Percentiles rank a stretch among this genome's conserved stretches.
These are phyloP conservation scores for Glossophaga mutica DNA, from an alignment of 2,797 vertebrate species.

Conservation along the genomic window DNA sequence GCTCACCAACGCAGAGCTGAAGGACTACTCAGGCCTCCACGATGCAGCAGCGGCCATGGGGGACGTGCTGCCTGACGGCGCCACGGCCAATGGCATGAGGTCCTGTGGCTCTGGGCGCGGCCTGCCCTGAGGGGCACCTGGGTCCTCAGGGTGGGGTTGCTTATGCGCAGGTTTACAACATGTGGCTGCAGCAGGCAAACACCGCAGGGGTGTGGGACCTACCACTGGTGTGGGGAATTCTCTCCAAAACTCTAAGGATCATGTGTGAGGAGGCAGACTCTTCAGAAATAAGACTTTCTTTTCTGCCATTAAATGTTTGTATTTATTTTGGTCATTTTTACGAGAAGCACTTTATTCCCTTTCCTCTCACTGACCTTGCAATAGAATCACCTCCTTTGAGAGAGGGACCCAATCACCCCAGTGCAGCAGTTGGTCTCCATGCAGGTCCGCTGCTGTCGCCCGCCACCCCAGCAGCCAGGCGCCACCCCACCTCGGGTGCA, in stretches of 20 bases:
- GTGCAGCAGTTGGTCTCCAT: slow-evolving; percentile 42
- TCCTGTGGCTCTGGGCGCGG: slow-evolving; percentile 80
- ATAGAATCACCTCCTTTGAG: slow-evolving; percentile 70
- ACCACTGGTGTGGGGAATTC: slow-evolving; percentile 39
- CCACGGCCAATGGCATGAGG: slow-evolving; percentile 86
- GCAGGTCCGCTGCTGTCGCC: slow-evolving; percentile 19
- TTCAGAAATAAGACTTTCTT: slow-evolving; percentile 75
- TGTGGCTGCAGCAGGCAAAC: slow-evolving; percentile 70
- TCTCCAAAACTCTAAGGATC: background rate
- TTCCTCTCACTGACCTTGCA: slow-evolving; percentile 77
- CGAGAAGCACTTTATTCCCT: slow-evolving; percentile 85
- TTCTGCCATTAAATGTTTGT: slow-evolving; percentile 82
- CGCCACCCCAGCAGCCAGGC: slow-evolving; percentile 44
- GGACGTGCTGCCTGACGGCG: slow-evolving; percentile 85
- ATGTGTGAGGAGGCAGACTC: slow-evolving; percentile 66
- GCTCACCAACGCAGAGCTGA: slow-evolving; percentile 89
- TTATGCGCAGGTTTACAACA: slow-evolving; percentile 76
- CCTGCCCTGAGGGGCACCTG: slow-evolving; percentile 29
- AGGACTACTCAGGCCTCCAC: slow-evolving; percentile 90
- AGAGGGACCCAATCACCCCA: slow-evolving; percentile 62
- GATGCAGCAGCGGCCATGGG: slow-evolving; percentile 81
- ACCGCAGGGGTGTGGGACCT: slow-evolving; percentile 55
- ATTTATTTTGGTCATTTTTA: slow-evolving; percentile 87
- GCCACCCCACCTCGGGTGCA: slow-evolving; percentile 61
- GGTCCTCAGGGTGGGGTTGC: background rate